Base-by-base conservation (phyloP, 2,888 invertebrate genomes). In the Prenolepis imparis region DNA sequence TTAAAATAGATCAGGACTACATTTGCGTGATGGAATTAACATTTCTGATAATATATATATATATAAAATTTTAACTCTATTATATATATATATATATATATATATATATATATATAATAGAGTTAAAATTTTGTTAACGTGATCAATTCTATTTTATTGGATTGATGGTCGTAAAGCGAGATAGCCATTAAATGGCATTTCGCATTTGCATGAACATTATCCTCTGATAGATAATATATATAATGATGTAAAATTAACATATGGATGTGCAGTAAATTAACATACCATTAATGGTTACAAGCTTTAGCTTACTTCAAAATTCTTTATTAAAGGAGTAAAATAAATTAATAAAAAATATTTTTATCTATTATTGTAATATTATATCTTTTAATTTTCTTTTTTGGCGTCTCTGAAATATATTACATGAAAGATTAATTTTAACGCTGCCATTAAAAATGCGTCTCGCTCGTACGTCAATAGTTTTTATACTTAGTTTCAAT, bases 91-190 rank as follows among this genome's bases (percentile, higher is more conserved):
- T n/a, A n/a, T n/a, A n/a, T n/a, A n/a, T n/a, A 61, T 48, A 57
- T 28, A 28, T 3, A 28, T 28, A 28, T 28, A 28, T 28, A 3
- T 28, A 28, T 44, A 8, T 80, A 36, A 80, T n/a, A 39, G 18
- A 70, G 48, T 32, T 59, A 59, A 72, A 80, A 80, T 59, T 52
- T 52, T 72, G 72, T 59, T 24, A 44, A 68, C 15, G 18, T 41
- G 41, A 80, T 80, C 41, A 48, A 80, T 72, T 80, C 32, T 61
- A 70, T 52, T 52, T 11, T 52, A n/a, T 70, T n/a, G 36, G 36
- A 72, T 70, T 80, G 59, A 57, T 18, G 72, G 61, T 48, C 36
- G 44, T 61, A 72, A 59, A 80, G 78, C 44, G 59, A 59, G 59
- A 61, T 32, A 70, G 59, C 44, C 59, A 21, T 68, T 80, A 70